Conservation (phyloP, 2,888 invertebrate species). For the Tyria jacobaeae region DNA sequence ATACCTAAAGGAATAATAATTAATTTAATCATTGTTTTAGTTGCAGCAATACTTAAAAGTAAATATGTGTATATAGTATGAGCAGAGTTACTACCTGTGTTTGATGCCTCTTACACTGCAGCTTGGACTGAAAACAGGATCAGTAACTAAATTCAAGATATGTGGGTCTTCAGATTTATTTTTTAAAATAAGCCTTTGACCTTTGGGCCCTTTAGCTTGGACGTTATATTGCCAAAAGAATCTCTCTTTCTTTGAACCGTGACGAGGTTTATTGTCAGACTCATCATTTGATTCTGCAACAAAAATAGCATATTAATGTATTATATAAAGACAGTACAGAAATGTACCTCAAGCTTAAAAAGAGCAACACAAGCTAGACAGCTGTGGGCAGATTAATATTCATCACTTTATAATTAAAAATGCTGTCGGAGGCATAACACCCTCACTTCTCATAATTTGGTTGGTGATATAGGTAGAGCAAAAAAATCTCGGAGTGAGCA, state of each 20-base stretch:
- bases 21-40: no score
- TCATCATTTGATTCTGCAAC: slow-evolving; percentile 89
- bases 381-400: no score
- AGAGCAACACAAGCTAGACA: no score
- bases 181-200: slow-evolving; percentile 94
- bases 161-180: slow-evolving; percentile 97
- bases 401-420: no score
- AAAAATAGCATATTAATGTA: neutral
- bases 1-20: no score
- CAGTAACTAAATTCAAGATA: slow-evolving; percentile 95
- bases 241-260: slow-evolving; percentile 90
- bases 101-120: slow-evolving; percentile 96
- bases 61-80: slow-evolving; percentile 45
- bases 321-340: no score
- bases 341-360: no score
- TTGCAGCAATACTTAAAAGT: no score
- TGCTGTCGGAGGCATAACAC: no score
- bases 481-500: no score
- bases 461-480: no score
- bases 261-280: slow-evolving; percentile 78
- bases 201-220: slow-evolving; percentile 98
- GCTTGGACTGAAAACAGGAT: slow-evolving; percentile 98
- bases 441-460: no score
- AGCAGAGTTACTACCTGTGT: slow-evolving; percentile 87
- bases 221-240: slow-evolving; percentile 99